These are phyloP conservation scores for Spermophilus dauricus DNA, from an alignment of 2,113 vertebrate genomes.

Conservation along the genomic window DNA sequence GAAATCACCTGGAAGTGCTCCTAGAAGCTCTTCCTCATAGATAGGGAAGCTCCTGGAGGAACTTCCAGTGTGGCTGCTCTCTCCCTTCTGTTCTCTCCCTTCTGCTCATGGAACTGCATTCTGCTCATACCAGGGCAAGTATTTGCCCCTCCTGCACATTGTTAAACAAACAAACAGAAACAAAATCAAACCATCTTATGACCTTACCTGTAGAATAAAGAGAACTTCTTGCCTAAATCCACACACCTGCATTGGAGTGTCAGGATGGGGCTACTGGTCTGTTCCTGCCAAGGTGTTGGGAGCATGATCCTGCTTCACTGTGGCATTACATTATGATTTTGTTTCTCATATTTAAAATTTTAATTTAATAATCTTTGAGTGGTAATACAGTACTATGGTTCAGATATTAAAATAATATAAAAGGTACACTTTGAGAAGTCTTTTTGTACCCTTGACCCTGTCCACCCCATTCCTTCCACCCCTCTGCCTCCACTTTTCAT, in stretches of 20 bases:
- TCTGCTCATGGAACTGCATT: background rate
- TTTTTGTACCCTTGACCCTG: background rate
- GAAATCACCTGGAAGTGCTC: background rate
- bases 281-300: background rate
- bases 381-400: background rate
- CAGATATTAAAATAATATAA: constrained; percentile 2
- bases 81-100: no score
- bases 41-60: background rate
- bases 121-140: background rate
- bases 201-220: background rate
- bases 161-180: background rate
- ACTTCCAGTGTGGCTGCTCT: background rate
- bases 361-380: background rate
- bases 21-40: background rate
- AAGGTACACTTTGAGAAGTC: background rate
- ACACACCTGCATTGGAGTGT: background rate
- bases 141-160: background rate
- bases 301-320: background rate
- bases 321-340: background rate
- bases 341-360: background rate
- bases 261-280: background rate
- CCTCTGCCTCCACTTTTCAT: background rate
- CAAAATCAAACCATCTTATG: background rate
- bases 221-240: constrained; percentile 1
- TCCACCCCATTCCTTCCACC: background rate